A percentile compares a stretch with the other conserved stretches of the same genome.
These are phyloP conservation scores for Melieria omissa DNA, from an alignment of 2,888 invertebrate genomes.

Conservation along the genomic window DNA sequence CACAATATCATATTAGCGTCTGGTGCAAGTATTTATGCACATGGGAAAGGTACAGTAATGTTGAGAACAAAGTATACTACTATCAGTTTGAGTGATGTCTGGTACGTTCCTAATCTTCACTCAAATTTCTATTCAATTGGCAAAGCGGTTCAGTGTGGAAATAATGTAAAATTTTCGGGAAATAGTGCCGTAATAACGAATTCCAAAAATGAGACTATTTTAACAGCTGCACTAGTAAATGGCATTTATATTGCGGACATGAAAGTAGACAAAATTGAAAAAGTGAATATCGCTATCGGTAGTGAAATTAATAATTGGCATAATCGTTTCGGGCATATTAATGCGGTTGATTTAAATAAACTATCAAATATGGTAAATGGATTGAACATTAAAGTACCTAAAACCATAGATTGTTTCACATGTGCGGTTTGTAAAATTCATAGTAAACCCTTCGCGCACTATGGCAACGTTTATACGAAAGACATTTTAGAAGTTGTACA, in stretches of 20 bases:
- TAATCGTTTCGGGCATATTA: conserved; percentile 1
- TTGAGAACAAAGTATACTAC: conserved; percentile 27
- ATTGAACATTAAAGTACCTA: conserved; percentile 11
- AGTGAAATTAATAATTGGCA: conserved; percentile 14
- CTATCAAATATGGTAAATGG: conserved; percentile 25
- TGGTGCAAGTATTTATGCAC: conserved; percentile 27
- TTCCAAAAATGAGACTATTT: conserved; percentile 21
- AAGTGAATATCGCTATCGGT: neutral
- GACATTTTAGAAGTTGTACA: conserved; percentile 12
- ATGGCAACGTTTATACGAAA: conserved; percentile 10
- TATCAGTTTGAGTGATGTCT: conserved; percentile 27
- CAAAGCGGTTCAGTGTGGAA: conserved; percentile 29
- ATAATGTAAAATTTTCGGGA: conserved; percentile 13
- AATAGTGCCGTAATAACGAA: conserved; percentile 17
- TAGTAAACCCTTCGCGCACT: neutral
- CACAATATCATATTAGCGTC: conserved; percentile 34
- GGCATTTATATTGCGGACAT: conserved; percentile 28
- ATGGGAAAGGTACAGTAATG: conserved; percentile 32
- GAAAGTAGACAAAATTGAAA: neutral
- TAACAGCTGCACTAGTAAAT: conserved; percentile 24
- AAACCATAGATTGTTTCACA: neutral
- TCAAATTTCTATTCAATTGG: conserved; percentile 35
- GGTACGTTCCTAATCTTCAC: conserved; percentile 34
- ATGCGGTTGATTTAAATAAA: conserved; percentile 23
- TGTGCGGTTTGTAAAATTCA: conserved; percentile 24